Evolutionary conservation across 2,888 invertebrate species (phyloP).

Genomic region (Perithous albicinctus): DNA sequence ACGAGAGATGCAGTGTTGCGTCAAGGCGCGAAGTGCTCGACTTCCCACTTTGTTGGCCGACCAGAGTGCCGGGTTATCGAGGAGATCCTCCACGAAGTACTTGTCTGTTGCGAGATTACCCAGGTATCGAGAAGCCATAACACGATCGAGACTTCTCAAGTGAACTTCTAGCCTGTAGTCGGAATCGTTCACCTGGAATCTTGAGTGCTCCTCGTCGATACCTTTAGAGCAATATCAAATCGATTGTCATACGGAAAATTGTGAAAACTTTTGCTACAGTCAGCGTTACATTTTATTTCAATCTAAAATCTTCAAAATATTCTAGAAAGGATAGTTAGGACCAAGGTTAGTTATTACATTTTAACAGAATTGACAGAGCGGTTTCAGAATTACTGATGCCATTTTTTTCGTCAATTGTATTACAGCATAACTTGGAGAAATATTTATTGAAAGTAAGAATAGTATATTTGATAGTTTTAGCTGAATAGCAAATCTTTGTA

Average conservation of each 20-base stretch:
- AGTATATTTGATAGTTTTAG: no score
- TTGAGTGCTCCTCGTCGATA: constrained; percentile 76
- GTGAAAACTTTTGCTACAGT: no score
- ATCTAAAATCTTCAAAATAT: no score
- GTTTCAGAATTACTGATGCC: no score
- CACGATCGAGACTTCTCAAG: constrained; percentile 67
- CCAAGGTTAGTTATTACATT: no score
- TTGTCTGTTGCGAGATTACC: constrained; percentile 84
- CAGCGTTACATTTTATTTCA: no score
- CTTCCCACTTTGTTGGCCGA: constrained; percentile 83
- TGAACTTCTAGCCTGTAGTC: constrained; percentile 63
- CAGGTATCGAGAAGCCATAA: constrained; percentile 84
- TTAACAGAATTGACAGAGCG: no score
- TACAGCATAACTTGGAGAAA: no score
- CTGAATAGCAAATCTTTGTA: no score
- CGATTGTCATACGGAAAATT: background rate
- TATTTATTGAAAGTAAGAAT: no score
- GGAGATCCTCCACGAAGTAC: constrained; percentile 82
- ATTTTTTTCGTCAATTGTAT: no score
- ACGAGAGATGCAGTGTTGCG: constrained; percentile 79
- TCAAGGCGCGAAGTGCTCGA: constrained; percentile 76
- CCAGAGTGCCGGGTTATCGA: constrained; percentile 75
- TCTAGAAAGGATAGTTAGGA: no score
- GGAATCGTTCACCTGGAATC: constrained; percentile 77
- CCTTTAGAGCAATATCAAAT: constrained; percentile 58